A percentile compares a stretch with the other conserved stretches of the same genome.
phyloP scores from a whole-genome alignment of 2,113 vertebrate genomes.

The Terrapene triunguis region DNA sequence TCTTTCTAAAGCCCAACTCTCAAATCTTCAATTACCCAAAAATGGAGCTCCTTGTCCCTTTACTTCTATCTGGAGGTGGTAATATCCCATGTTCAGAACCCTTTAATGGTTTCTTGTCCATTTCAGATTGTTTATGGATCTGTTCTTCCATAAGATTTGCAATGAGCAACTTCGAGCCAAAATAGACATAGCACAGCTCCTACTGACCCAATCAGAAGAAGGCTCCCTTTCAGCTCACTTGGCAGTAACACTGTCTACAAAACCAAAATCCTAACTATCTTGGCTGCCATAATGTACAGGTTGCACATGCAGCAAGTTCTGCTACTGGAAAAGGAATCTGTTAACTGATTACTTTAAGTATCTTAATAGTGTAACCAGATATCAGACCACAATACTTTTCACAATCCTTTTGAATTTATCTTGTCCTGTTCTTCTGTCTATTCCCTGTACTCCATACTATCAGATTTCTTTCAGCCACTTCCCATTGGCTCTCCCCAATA shows the following conservation, averaged over 20 bases:
- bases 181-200: not conserved
- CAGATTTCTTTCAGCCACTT: not conserved
- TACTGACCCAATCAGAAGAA: not conserved
- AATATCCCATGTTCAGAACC: not conserved
- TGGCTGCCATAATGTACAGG: not conserved
- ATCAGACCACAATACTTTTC: not conserved
- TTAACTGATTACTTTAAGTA: not conserved
- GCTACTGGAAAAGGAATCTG: not conserved
- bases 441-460: not conserved
- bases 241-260: not conserved
- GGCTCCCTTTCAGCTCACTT: slow-evolving; percentile 2
- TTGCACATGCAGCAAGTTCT: not conserved
- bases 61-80: not conserved
- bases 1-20: not conserved
- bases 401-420: not conserved
- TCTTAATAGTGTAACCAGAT: not conserved
- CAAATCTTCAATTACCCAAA: not conserved
- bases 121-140: not conserved
- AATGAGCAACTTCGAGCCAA: not conserved
- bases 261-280: not conserved
- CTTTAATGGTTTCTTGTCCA: not conserved
- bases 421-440: not conserved
- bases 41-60: not conserved
- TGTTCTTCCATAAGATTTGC: not conserved
- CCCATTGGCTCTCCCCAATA: not conserved